phyloP scores from a whole-genome alignment of 2,888 invertebrate genomes.

The Morpho deidamia region DNA sequence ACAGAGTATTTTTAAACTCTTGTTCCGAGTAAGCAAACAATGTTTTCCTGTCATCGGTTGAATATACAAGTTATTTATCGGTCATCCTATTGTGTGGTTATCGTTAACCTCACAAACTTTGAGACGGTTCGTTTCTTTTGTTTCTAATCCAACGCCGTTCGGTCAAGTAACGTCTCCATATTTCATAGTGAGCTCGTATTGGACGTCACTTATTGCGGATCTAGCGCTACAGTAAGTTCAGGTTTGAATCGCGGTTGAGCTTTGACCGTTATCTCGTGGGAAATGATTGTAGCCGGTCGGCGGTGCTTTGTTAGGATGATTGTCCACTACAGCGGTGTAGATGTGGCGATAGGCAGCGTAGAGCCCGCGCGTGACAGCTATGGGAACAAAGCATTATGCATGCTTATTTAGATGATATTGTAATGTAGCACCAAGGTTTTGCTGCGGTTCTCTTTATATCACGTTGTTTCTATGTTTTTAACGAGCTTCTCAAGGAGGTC shows the following conservation, averaged over 20 bases:
- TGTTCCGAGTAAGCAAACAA: constrained; percentile 45
- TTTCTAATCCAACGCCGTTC: constrained; percentile 52
- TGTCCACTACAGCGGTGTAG: constrained; percentile 73
- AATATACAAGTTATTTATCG: constrained; percentile 59
- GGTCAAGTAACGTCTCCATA: constrained; percentile 40
- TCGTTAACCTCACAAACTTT: constrained; percentile 45
- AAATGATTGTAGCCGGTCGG: constrained; percentile 69
- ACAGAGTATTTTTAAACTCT: constrained; percentile 31
- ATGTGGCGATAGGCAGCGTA: constrained; percentile 65
- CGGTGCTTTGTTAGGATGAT: constrained; percentile 75
- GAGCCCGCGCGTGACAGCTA: constrained; percentile 61
- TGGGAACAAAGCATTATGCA: constrained; percentile 64
- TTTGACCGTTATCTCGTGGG: constrained; percentile 75
- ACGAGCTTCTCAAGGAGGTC: neutral
- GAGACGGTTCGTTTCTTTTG: constrained; percentile 34
- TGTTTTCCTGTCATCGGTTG: constrained; percentile 70
- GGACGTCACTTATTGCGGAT: constrained; percentile 46
- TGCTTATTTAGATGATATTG: constrained; percentile 52
- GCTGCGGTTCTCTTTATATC: neutral
- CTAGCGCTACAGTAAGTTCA: constrained; percentile 64
- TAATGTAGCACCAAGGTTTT: constrained; percentile 29
- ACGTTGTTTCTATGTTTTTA: constrained; percentile 1
- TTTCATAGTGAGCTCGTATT: constrained; percentile 46
- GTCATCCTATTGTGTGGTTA: constrained; percentile 73
- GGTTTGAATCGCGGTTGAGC: constrained; percentile 63